A percentile compares a stretch with the other conserved stretches of the same genome.
phyloP scores from a whole-genome alignment of 2,888 invertebrate species.

The Andrena marginata region DNA sequence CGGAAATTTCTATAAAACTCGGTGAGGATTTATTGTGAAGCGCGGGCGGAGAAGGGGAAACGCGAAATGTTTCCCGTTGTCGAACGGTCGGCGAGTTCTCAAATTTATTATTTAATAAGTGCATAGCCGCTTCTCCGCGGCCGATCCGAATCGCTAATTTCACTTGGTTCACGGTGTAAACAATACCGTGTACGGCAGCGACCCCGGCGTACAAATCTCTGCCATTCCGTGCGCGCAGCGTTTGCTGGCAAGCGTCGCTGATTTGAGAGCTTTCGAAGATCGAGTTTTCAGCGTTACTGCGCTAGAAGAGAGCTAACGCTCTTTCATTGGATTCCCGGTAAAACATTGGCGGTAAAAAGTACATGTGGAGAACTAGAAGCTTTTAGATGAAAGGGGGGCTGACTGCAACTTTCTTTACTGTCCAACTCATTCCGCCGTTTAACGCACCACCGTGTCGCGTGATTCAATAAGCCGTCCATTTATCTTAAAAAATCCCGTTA shows the following conservation, averaged over 20 bases:
- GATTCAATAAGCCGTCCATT: background rate
- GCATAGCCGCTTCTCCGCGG: background rate
- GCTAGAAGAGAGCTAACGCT: background rate
- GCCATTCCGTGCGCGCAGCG: too few relatives aligned
- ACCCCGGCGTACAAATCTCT: background rate
- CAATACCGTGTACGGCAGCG: background rate
- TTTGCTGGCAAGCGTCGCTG: background rate
- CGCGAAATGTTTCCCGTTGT: constrained; percentile 2
- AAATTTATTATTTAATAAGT: constrained; percentile 46
- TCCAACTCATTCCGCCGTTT: background rate
- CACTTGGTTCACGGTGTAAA: background rate
- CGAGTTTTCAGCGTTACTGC: background rate
- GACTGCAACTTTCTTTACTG: background rate
- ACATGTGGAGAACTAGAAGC: background rate
- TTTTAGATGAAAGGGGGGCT: background rate
- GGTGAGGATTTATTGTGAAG: constrained; percentile 7
- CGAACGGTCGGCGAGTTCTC: background rate
- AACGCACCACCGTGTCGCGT: background rate
- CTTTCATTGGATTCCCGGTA: too few relatives aligned
- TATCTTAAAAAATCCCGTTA: too few relatives aligned
- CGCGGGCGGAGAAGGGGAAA: background rate
- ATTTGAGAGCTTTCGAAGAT: background rate
- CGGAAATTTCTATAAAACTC: constrained; percentile 28
- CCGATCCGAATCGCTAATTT: constrained; percentile 16
- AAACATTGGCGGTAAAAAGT: too few relatives aligned